Base-by-base conservation (phyloP, 2,888 invertebrate genomes). In the Emmelina monodactyla region DNA sequence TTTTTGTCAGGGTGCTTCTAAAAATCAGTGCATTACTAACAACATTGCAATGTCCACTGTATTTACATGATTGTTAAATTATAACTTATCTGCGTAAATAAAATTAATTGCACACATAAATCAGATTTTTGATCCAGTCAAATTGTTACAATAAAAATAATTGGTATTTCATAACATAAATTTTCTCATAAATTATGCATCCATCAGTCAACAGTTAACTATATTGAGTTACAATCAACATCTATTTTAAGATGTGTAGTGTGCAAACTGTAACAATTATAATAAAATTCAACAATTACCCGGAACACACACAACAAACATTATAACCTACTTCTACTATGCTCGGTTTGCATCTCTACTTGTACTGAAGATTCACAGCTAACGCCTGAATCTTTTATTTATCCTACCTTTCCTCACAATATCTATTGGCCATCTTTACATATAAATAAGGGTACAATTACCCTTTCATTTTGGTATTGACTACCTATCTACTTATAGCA, bases 81-180 rank as follows among this genome's bases (percentile, higher is more conserved):
- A 43, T 46, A 48, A 13, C 14, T 14, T 29, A 46, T 47, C 44
- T 51, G 46, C 58, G 58, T 56, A 56, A 51, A 53, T 55, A 60
- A 56, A 51, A 61, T 58, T 58, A 64, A 61, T 71, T 70, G 69
- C 69, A 71, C 69, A 57, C 46, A 50, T 63, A 59, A 70, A 73
- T 73, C 72, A 75, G 61, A 60, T 60, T 50, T 72, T 73, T 76
- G 78, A 78, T 76, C 76, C 76, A 75, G 75, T 76, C 76, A 76
- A 76, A 73, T 64, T 53, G 51, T 50, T 44, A 47, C 47, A 47
- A 50, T 55, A 52, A 51, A 53, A 55, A 46, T 48, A 55, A n/a
- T 54, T 52, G 46, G 47, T 46, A 38, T 32, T 45, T 39, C 39
- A 42, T 44, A 43, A 46, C 47, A 58, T 49, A 50, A 52, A 57